phyloP scores from a whole-genome alignment of 2,113 vertebrate species.

The Gobio gobio region DNA sequence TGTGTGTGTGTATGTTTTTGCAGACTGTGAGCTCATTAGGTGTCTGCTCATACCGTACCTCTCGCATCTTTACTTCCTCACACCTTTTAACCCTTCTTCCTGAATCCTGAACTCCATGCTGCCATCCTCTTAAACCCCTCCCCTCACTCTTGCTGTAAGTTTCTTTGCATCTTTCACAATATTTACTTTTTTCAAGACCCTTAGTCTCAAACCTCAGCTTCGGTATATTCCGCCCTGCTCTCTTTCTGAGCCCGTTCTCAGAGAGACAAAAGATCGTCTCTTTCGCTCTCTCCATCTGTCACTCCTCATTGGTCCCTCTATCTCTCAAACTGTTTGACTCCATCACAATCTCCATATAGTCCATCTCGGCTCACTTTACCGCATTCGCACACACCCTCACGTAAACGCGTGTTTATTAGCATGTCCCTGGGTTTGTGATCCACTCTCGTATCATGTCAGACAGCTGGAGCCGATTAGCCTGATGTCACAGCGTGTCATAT shows the following conservation, averaged over 20 bases:
- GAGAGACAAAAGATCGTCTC: conserved; percentile 41
- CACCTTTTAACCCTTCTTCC: conserved; percentile 31
- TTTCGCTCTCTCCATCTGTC: conserved; percentile 50
- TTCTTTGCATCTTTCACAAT: conserved; percentile 24
- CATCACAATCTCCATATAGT: conserved; percentile 27
- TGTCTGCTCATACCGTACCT: conserved; percentile 33
- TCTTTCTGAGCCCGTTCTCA: conserved; percentile 11
- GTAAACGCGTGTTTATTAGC: conserved; percentile 22
- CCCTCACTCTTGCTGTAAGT: conserved; percentile 35
- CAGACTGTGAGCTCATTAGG: conserved; percentile 54
- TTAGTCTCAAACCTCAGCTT: neutral
- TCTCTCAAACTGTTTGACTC: conserved; percentile 43
- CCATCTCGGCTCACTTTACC: neutral
- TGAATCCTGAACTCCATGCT: neutral
- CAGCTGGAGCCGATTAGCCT: conserved; percentile 54
- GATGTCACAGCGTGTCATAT: conserved; percentile 47
- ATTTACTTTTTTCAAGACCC: neutral
- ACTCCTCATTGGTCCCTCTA: conserved; percentile 37
- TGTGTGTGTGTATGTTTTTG: neutral
- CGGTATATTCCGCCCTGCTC: neutral
- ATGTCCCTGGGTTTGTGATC: conserved; percentile 9
- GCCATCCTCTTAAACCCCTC: neutral
- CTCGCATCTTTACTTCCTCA: conserved; percentile 4
- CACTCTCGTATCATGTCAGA: conserved; percentile 26
- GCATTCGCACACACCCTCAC: conserved; percentile 9